Conservation (phyloP, 2,113 vertebrate species). For the Clarias macrocephalus region DNA sequence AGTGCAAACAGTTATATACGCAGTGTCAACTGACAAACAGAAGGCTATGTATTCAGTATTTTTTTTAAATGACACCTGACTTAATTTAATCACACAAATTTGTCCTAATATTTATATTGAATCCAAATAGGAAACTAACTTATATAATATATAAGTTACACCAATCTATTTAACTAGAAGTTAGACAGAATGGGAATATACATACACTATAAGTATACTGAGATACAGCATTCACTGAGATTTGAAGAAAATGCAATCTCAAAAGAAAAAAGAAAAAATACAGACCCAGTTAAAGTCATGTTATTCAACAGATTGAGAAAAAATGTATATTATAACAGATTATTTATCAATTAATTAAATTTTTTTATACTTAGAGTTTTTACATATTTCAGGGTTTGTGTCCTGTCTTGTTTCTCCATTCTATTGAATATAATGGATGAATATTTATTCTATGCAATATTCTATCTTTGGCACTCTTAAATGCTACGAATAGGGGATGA, state of each 20-base stretch:
- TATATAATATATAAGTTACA: no score
- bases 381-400: background rate
- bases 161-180: background rate
- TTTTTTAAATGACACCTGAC: background rate
- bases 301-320: background rate
- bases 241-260: background rate
- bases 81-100: background rate
- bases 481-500: background rate
- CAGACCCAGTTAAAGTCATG: background rate
- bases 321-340: background rate
- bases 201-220: background rate
- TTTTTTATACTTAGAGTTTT: background rate
- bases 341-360: background rate
- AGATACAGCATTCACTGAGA: background rate
- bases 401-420: background rate
- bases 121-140: background rate
- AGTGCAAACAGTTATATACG: background rate
- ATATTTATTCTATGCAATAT: background rate
- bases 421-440: background rate
- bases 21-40: background rate
- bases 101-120: background rate
- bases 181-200: background rate
- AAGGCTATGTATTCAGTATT: background rate
- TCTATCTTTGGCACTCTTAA: background rate
- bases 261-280: background rate